These are phyloP conservation scores for Thymelicus lineola DNA, from an alignment of 2,888 invertebrate genomes.

Conservation along the genomic window DNA sequence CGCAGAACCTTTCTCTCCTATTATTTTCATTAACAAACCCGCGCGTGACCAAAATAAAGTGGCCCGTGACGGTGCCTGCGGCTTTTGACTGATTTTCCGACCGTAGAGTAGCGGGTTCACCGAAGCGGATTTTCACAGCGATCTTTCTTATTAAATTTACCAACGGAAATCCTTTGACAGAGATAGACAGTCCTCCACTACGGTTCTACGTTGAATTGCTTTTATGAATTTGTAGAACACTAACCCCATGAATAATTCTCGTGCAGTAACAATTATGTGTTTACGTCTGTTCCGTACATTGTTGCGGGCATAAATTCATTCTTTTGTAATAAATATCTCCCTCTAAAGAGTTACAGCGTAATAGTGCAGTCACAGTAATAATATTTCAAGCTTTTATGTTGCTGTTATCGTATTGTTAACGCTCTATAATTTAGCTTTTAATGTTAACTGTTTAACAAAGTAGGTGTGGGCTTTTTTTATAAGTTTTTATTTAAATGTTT, in stretches of 20 bases:
- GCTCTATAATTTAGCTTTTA: not conserved
- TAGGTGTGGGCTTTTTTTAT: too few species aligned
- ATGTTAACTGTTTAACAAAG: too few species aligned
- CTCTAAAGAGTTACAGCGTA: slow-evolving; percentile 3
- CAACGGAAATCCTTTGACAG: slow-evolving; percentile 33
- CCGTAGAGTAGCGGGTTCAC: slow-evolving; percentile 56
- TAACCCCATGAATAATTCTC: slow-evolving; percentile 22
- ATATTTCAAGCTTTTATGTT: slow-evolving; percentile 6
- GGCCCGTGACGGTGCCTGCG: slow-evolving; percentile 57
- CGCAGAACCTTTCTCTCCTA: slow-evolving; percentile 63
- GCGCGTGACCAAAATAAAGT: slow-evolving; percentile 75
- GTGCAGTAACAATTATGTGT: slow-evolving; percentile 33
- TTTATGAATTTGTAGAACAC: slow-evolving; percentile 28
- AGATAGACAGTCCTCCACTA: slow-evolving; percentile 21
- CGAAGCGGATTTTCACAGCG: slow-evolving; percentile 34
- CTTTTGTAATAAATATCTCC: slow-evolving; percentile 32
- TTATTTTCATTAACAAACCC: slow-evolving; percentile 75
- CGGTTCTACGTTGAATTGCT: slow-evolving; percentile 8
- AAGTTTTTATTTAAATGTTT: too few species aligned
- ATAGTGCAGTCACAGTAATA: slow-evolving; percentile 3
- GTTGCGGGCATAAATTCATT: slow-evolving; percentile 29
- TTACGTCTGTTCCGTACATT: slow-evolving; percentile 18
- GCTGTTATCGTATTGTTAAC: not conserved
- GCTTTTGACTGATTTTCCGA: slow-evolving; percentile 53
- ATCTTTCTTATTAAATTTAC: slow-evolving; percentile 35